Conservation (phyloP, 1,140 invertebrate genomes). For the Sycophila sp. region DNA sequence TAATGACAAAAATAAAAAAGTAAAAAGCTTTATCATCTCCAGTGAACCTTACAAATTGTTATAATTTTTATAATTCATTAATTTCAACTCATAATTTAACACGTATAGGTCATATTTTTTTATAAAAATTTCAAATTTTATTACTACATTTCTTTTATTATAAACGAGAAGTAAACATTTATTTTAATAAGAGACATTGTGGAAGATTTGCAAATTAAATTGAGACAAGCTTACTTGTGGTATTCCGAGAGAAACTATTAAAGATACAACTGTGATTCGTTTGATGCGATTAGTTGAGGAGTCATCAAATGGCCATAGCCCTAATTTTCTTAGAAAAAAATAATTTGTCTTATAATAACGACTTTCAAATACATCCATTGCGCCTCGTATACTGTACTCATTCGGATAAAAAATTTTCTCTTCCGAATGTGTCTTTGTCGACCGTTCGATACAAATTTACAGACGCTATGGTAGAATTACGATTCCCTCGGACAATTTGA, state of each 20-base stretch:
- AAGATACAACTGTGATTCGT: neutral
- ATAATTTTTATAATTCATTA: too few species aligned
- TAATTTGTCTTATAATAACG: neutral
- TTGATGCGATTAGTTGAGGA: neutral
- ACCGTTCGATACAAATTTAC: constrained; percentile 5
- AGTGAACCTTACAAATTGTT: too few species aligned
- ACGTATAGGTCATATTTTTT: too few species aligned
- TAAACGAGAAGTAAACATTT: too few species aligned
- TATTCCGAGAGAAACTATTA: neutral
- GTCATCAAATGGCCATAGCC: neutral
- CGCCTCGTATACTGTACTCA: too few species aligned
- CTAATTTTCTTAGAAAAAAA: neutral
- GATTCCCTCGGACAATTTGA: constrained; percentile 1
- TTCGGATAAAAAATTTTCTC: neutral
- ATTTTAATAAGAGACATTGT: neutral
- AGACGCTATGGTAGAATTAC: neutral
- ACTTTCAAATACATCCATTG: constrained; percentile 2
- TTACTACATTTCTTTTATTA: too few species aligned
- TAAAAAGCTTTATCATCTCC: too few species aligned
- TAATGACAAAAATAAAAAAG: too few species aligned
- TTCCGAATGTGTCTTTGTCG: too few species aligned
- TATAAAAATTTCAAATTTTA: too few species aligned
- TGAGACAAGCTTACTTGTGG: too few species aligned
- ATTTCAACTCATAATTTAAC: too few species aligned
- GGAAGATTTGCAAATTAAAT: neutral